These are phyloP conservation scores for Oreotragus oreotragus DNA, from an alignment of 2,113 vertebrate genomes.

Conservation along the genomic window DNA sequence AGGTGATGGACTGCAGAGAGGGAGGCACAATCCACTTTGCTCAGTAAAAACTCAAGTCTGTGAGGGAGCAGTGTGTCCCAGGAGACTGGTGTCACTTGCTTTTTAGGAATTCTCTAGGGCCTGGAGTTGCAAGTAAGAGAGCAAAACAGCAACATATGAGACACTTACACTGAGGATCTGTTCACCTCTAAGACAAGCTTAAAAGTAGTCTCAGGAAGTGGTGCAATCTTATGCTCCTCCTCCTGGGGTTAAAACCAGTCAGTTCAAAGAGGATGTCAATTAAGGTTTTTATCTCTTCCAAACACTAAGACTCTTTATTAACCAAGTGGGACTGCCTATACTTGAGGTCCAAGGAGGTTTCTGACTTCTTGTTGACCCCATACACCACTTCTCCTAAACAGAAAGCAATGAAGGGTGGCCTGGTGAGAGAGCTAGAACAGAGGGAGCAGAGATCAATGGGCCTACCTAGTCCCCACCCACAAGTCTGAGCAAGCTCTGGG, in stretches of 20 bases:
- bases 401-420: neutral
- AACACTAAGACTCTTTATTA: neutral
- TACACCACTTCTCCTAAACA: neutral
- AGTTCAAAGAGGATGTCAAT: neutral
- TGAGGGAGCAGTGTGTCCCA: neutral
- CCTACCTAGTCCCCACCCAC: too few relatives aligned
- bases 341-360: neutral
- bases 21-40: neutral
- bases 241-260: neutral
- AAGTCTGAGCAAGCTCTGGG: neutral
- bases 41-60: neutral
- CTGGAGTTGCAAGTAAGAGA: neutral
- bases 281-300: neutral
- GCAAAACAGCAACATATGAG: neutral
- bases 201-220: neutral
- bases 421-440: neutral
- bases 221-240: neutral
- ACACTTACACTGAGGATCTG: neutral
- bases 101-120: neutral
- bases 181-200: neutral
- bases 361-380: neutral
- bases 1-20: neutral
- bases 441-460: neutral
- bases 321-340: neutral
- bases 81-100: neutral